phyloP scores from a whole-genome alignment of 2,888 invertebrate genomes.

The Amiota minor region DNA sequence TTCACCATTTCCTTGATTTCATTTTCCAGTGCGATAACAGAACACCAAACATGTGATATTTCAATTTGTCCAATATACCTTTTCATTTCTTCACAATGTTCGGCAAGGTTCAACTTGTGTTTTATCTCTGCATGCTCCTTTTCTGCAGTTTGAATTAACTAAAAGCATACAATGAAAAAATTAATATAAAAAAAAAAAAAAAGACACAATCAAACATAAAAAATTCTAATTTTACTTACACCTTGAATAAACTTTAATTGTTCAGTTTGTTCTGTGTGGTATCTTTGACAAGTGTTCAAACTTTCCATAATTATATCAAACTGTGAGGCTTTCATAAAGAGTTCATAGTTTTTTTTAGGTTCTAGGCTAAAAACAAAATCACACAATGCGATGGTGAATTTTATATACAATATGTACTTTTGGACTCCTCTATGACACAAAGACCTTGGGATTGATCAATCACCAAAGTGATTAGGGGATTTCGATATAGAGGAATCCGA shows the following conservation, averaged over 20 bases:
- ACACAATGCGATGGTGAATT: not conserved
- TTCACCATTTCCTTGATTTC: slow-evolving; percentile 66
- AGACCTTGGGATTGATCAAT: too few relatives aligned
- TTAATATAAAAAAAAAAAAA: not conserved
- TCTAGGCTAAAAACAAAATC: slow-evolving; percentile 60
- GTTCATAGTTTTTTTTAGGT: slow-evolving; percentile 67
- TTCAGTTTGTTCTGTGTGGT: not conserved
- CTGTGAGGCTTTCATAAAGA: slow-evolving; percentile 69
- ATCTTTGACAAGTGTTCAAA: too few relatives aligned
- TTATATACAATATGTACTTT: too few relatives aligned
- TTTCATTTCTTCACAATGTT: not conserved
- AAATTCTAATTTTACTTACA: not conserved
- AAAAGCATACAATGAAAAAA: not conserved
- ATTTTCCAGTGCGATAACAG: slow-evolving; percentile 74
- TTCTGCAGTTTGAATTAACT: not conserved
- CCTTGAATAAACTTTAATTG: not conserved
- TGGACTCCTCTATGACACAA: too few relatives aligned
- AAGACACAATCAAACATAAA: not conserved
- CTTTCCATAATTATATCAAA: slow-evolving; percentile 62
- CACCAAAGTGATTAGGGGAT: too few relatives aligned
- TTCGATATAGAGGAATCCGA: too few relatives aligned
- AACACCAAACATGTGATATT: slow-evolving; percentile 62
- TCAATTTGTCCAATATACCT: slow-evolving; percentile 39
- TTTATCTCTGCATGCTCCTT: not conserved
- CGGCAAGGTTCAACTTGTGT: not conserved